A percentile compares a stretch with the other conserved stretches of the same genome.
Conservation (phyloP, 2,888 invertebrate genomes). For the Drosophila stalkeri region DNA sequence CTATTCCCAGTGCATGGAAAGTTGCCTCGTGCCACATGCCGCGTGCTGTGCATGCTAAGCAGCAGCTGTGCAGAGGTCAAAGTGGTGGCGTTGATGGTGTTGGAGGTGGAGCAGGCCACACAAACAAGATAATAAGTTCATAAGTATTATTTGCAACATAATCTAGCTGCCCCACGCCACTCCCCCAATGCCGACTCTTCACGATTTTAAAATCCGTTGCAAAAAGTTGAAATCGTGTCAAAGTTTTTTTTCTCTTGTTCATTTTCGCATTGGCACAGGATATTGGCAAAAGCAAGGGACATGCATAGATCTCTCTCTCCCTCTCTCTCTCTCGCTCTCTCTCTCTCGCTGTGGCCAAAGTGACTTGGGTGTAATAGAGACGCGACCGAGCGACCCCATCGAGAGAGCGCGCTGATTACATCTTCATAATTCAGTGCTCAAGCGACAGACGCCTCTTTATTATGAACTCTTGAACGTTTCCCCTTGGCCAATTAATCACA, state of each 20-base stretch:
- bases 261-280: conserved; percentile 15
- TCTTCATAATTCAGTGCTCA: conserved; percentile 40
- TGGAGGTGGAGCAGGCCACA: conserved; percentile 30
- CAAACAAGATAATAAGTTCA: conserved; percentile 81
- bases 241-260: conserved; percentile 36
- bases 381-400: not conserved
- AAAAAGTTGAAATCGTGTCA: conserved; percentile 64
- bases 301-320: conserved; percentile 52
- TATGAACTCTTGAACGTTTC: conserved; percentile 40
- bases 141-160: conserved; percentile 77
- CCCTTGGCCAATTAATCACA: conserved; percentile 70
- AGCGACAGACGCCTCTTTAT: conserved; percentile 22
- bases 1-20: conserved; percentile 69
- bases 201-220: conserved; percentile 60
- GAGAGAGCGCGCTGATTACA: conserved; percentile 30
- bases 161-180: conserved; percentile 43
- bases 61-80: conserved; percentile 30
- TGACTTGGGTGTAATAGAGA: conserved; percentile 11
- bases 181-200: conserved; percentile 30
- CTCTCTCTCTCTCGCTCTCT: conserved; percentile 45
- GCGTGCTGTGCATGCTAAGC: conserved; percentile 76
- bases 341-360: conserved; percentile 33
- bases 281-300: conserved; percentile 44
- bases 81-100: not conserved
- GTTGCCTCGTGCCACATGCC: conserved; percentile 51